These are phyloP conservation scores for Electrophaes corylata DNA, from an alignment of 2,888 invertebrate species.

Conservation along the genomic window DNA sequence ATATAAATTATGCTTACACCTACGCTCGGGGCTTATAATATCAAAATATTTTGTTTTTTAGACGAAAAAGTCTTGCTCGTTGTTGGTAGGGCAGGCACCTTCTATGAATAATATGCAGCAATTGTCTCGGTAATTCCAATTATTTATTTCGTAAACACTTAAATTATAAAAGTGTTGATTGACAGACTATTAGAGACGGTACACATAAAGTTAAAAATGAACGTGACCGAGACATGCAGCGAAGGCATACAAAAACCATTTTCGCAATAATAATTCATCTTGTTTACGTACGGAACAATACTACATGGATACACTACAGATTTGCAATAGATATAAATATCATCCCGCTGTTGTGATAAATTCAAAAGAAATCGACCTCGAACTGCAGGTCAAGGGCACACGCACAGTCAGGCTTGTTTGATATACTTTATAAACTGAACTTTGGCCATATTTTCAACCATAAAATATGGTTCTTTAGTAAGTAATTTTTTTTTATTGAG, in stretches of 20 bases:
- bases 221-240: constrained; percentile 27
- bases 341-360: constrained; percentile 41
- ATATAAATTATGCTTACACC: constrained; percentile 4
- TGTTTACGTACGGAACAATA: constrained; percentile 33
- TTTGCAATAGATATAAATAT: constrained; percentile 38
- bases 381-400: constrained; percentile 47
- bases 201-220: constrained; percentile 8
- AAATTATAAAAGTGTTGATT: constrained; percentile 20
- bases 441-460: not conserved
- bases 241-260: constrained; percentile 20
- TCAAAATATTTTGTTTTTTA: constrained; percentile 1
- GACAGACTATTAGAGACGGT: constrained; percentile 17
- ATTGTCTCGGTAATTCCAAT: not conserved
- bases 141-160: constrained; percentile 12
- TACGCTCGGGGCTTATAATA: not conserved
- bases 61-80: not conserved
- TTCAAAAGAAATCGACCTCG: constrained; percentile 47
- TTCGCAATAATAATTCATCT: constrained; percentile 22
- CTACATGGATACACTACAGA: constrained; percentile 27
- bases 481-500: too few relatives aligned
- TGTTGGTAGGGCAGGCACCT: too few relatives aligned
- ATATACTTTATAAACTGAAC: constrained; percentile 37
- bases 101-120: not conserved
- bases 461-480: too few relatives aligned
- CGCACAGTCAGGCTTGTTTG: constrained; percentile 14